Evolutionary conservation across 2,888 invertebrate genomes (phyloP).

Genomic region (Nemotelus pantherinus): DNA sequence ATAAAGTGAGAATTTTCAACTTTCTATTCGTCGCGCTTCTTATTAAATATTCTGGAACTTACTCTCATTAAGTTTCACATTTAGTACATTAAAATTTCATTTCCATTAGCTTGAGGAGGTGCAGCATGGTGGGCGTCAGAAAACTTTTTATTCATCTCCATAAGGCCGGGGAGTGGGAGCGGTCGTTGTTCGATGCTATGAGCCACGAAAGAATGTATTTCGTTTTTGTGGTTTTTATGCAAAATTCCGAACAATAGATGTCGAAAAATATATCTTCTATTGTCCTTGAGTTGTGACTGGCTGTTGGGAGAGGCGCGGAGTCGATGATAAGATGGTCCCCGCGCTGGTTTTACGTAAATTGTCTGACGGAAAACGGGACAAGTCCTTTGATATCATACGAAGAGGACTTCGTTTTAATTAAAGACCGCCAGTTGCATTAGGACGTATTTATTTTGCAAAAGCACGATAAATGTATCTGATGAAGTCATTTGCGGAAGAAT

Average conservation of each 20-base stretch:
- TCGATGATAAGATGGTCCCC: not conserved
- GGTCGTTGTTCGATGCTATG: not conserved
- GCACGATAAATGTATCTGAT: not conserved
- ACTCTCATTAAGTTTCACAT: constrained; percentile 50
- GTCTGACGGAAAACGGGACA: not conserved
- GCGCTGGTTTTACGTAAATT: not conserved
- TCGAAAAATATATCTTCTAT: constrained; percentile 12
- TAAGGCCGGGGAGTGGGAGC: not conserved
- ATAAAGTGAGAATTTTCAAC: constrained; percentile 45
- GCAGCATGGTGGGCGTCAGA: not conserved
- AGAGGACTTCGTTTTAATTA: not conserved
- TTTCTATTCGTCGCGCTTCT: constrained; percentile 32
- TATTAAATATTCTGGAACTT: constrained; percentile 50
- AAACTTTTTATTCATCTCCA: not conserved
- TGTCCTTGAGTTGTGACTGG: not conserved
- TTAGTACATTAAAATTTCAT: constrained; percentile 50
- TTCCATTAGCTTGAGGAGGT: constrained; percentile 50
- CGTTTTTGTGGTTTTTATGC: not conserved
- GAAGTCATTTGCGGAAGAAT: not conserved
- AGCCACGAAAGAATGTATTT: not conserved
- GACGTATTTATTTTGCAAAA: not conserved
- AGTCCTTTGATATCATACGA: not conserved
- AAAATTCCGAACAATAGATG: constrained; percentile 10
- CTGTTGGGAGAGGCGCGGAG: not conserved
- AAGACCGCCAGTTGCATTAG: not conserved